Base-by-base conservation (phyloP, 2,888 invertebrate species). In the Pteria penguin region DNA sequence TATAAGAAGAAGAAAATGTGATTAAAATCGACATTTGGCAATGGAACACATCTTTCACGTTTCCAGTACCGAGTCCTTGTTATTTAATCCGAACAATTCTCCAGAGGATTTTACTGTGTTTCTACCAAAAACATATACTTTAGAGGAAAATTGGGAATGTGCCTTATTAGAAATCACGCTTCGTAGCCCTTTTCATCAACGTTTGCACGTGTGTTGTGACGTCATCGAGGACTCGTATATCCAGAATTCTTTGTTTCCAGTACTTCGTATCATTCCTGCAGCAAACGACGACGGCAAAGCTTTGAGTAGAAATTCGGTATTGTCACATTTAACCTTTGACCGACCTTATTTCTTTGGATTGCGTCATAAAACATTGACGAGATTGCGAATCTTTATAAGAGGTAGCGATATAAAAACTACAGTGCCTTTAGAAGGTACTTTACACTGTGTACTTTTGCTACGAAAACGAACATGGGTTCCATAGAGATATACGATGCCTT, bases 401-500 rank as follows among this genome's bases (percentile, higher is more conserved):
- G 45, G 45, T 14, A 36, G 45, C 14, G 45, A 36, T 36, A 11
- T 36, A 11, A 5, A 36, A 36, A 5, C 45, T 36, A 5, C 14
- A 14, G 45, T 36, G 14, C n/a, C n/a, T n/a, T 14, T 36, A 5
- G 45, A 36, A 36, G 14, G 45, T 54, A 26, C 11, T 24, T 22
- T 66, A 31, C 52, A 54, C 54, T 66, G 66, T 22, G 52, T 52
- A 27, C 66, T 54, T 66, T 54, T 45, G 8, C 29, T 27, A 3
- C 4, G 45, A n/a, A 33, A 26, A 36, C 0, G 45, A 26, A 70
- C 52, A 80, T 75, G 27, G 58, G 57, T 3, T 61, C 77, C 14
- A 63, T 80, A 18, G 72, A 75, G 27, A 2, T 63, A 2, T 77
- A 75, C 14, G 75, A 75, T 45, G 73, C 57, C 62, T 27, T 4